Evolutionary conservation across 2,113 vertebrate genomes (phyloP), one percentile per base, ranked within the genome.

Genomic region (Chunga burmeisteri): DNA sequence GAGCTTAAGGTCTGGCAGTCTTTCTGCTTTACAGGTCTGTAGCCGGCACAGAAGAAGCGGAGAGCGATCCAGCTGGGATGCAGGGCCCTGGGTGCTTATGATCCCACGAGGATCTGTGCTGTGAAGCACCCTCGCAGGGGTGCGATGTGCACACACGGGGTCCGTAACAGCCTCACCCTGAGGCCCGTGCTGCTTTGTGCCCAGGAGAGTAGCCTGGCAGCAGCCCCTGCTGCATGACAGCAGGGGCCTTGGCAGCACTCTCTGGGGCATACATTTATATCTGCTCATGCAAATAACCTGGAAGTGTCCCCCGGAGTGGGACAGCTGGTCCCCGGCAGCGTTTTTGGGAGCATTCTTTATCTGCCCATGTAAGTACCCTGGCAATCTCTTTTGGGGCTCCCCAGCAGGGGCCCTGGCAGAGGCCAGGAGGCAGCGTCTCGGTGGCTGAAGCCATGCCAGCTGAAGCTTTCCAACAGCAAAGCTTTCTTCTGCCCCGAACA

Each of bases 371-470:
- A 82, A 93, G 91, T 72, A 52, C 73, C 77, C 70, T 86, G 95
- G 88, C 92, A 95, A 87, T 56, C 36, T 38, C 95, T 80, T 63
- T 65, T 36, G 71, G 83, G 84, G 82, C 79, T 72, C 3, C 42
- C 92, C 94, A 96, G 94, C 94, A 97, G 94, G 95, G 79, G 65
- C 90, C 58, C 67, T 94, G 94, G 58, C 67, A 72, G 46, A 66
- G 74, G 68, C 55, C 79, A 67, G 83, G 36, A 87, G 72, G 30
- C 68, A 61, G 70, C 5, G 18, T 47, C 40, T 84, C 27, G 0
- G 42, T 46, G 82, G 86, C 88, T 90, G 72, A 90, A 62, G 50
- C 81, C 42, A 23, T 96, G 94, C 93, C 81, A 74, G 49, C 23
- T 61, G 86, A 78, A 83, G 92, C 81, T 93, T 81, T 90, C 71